Conservation (phyloP, 2,888 invertebrate genomes). For the Notodonta ziczac region DNA sequence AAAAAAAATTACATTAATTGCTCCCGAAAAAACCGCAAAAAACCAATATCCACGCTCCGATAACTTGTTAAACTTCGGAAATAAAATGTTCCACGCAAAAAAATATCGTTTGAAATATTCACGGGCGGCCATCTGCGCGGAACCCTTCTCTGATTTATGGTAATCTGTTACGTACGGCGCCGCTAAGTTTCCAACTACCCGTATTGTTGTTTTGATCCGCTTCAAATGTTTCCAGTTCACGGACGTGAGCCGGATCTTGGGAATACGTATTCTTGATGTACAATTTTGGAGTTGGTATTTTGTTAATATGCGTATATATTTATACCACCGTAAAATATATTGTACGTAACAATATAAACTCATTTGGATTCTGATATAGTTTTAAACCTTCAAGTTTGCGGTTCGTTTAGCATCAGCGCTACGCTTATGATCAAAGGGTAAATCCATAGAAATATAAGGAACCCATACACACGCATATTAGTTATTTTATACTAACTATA, state of each 20-base stretch:
- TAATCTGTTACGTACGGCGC: constrained; percentile 46
- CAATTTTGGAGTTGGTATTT: too few relatives aligned
- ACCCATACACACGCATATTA: too few relatives aligned
- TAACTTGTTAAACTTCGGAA: constrained; percentile 24
- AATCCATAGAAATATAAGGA: too few relatives aligned
- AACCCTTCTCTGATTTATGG: constrained; percentile 57
- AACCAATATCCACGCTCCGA: constrained; percentile 13
- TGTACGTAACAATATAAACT: too few relatives aligned
- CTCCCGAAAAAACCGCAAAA: background rate
- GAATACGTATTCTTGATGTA: background rate
- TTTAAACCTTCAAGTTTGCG: background rate
- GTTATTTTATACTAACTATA: too few relatives aligned
- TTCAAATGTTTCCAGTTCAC: constrained; percentile 12
- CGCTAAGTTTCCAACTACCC: constrained; percentile 46
- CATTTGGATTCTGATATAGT: background rate
- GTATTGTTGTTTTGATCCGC: constrained; percentile 35
- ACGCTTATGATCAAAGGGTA: background rate
- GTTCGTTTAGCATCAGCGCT: background rate
- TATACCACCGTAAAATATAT: too few relatives aligned
- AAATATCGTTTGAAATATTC: constrained; percentile 48
- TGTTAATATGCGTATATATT: too few relatives aligned
- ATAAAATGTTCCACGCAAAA: constrained; percentile 29
- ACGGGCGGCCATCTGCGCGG: constrained; percentile 46
- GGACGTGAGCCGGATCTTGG: background rate
- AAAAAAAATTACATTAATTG: background rate